Conservation (phyloP, 2,888 invertebrate genomes). For the Apotomis turbidana region DNA sequence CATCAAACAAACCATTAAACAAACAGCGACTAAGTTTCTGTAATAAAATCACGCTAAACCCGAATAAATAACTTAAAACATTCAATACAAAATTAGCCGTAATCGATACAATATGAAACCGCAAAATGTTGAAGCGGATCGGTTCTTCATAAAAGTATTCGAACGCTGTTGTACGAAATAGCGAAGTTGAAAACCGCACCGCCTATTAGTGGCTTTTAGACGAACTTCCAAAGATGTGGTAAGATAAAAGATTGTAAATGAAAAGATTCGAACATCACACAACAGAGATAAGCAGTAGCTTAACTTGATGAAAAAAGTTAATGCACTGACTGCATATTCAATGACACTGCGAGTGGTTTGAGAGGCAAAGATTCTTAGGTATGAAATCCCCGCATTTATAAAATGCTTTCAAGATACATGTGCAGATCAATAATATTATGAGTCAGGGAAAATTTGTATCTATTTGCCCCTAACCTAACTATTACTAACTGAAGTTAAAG, state of each 20-base stretch:
- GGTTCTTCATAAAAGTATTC: slow-evolving; percentile 36
- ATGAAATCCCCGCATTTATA: no score
- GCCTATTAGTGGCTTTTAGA: slow-evolving; percentile 73
- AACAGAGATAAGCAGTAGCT: slow-evolving; percentile 1
- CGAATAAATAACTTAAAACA: slow-evolving; percentile 11
- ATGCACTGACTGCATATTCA: background rate
- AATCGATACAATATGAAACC: slow-evolving; percentile 33
- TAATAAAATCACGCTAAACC: background rate
- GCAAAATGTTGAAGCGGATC: slow-evolving; percentile 37
- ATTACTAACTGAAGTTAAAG: no score
- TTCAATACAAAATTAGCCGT: slow-evolving; percentile 10
- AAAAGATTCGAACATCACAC: slow-evolving; percentile 48
- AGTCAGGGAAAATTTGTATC: no score
- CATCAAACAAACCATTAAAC: no score
- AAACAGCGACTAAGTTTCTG: no score
- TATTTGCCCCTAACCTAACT: no score
- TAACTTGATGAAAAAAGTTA: background rate
- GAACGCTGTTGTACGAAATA: slow-evolving; percentile 43
- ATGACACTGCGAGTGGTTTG: background rate
- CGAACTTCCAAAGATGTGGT: slow-evolving; percentile 66
- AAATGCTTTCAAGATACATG: no score
- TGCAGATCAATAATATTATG: no score
- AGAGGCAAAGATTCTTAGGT: background rate
- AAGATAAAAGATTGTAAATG: slow-evolving; percentile 65
- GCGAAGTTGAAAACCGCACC: slow-evolving; percentile 66